A percentile compares a stretch with the other conserved stretches of the same genome.
Conservation (phyloP, 2,113 vertebrate species). For the Pituophis catenifer region DNA sequence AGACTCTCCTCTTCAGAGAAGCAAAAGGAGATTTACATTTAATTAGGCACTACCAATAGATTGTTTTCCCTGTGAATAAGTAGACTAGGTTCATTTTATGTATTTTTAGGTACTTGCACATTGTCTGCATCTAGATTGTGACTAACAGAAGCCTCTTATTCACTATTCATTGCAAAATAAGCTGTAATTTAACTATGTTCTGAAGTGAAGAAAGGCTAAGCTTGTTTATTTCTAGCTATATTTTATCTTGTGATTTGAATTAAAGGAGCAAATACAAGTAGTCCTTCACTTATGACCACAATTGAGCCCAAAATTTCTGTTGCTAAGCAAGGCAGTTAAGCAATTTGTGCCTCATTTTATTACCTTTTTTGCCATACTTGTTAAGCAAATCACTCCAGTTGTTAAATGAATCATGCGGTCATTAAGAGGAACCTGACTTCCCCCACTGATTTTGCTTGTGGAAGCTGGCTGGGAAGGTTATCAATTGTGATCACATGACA, state of each 20-base stretch:
- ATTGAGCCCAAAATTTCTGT: neutral
- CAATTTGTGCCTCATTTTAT: neutral
- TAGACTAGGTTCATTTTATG: neutral
- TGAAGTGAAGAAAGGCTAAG: neutral
- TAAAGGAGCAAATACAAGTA: neutral
- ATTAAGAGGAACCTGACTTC: neutral
- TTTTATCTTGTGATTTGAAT: neutral
- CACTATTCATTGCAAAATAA: conserved; percentile 13
- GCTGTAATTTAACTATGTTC: conserved; percentile 5
- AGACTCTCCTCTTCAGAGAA: neutral
- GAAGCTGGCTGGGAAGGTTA: neutral
- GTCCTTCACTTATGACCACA: neutral
- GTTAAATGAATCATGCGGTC: neutral
- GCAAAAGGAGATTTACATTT: neutral
- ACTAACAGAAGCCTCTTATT: neutral
- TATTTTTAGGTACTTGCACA: neutral
- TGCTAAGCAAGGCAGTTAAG: neutral
- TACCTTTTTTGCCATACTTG: neutral
- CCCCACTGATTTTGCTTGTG: neutral
- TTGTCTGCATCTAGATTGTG: neutral
- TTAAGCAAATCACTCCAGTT: neutral
- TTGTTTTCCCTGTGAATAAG: neutral
- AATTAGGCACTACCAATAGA: neutral
- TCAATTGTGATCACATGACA: neutral
- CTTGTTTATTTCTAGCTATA: neutral